These are phyloP conservation scores for Nineta flava DNA, from an alignment of 2,888 invertebrate genomes.

Conservation along the genomic window DNA sequence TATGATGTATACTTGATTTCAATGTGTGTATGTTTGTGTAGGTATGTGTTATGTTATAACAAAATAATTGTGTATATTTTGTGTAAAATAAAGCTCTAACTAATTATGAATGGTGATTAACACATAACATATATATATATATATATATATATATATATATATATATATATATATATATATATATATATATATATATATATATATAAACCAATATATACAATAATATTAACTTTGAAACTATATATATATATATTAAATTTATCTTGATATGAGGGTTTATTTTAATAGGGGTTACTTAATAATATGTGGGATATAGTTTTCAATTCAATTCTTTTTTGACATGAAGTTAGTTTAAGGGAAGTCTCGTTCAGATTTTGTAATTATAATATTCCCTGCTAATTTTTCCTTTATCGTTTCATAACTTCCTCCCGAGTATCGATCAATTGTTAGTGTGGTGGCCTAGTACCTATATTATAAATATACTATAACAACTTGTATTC, in stretches of 20 bases:
- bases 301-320: too few species aligned
- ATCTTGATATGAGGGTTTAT: background rate
- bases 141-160: conserved; percentile 1
- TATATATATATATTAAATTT: background rate
- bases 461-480: too few species aligned
- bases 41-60: background rate
- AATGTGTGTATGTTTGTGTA: too few species aligned
- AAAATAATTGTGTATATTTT: background rate
- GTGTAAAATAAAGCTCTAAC: background rate
- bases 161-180: background rate
- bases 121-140: background rate
- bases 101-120: background rate
- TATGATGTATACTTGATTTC: too few species aligned
- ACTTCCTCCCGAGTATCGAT: too few species aligned
- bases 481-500: too few species aligned
- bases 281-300: background rate
- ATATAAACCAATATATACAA: background rate
- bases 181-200: background rate
- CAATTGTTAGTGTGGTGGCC: too few species aligned
- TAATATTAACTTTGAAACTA: background rate
- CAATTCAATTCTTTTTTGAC: too few species aligned
- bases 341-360: too few species aligned
- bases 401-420: too few species aligned
- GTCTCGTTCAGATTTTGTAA: too few species aligned
- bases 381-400: too few species aligned